Conservation (phyloP, 2,113 vertebrate genomes). For the Boleophthalmus pectinirostris region DNA sequence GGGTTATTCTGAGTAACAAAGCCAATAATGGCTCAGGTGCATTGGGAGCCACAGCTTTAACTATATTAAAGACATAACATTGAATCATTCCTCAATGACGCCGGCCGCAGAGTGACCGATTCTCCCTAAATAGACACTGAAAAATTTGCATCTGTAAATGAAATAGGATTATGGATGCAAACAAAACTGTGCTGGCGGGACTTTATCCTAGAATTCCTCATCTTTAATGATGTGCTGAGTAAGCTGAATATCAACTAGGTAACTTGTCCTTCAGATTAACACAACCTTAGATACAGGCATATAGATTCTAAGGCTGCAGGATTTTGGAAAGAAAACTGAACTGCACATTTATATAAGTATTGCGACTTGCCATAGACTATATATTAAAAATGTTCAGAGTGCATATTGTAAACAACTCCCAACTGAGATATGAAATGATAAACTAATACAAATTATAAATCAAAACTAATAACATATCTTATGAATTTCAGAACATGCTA, state of each 20-base stretch:
- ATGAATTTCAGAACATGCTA: too few relatives aligned
- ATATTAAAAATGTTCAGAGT: too few relatives aligned
- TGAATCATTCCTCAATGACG: not conserved
- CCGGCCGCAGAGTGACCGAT: not conserved
- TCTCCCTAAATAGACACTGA: constrained; percentile 14
- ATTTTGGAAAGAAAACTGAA: too few relatives aligned
- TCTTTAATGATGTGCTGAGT: constrained; percentile 54
- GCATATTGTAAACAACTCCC: too few relatives aligned
- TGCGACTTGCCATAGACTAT: too few relatives aligned
- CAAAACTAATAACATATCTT: too few relatives aligned
- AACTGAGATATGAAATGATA: too few relatives aligned
- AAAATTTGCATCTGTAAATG: constrained; percentile 14
- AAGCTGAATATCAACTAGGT: constrained; percentile 50
- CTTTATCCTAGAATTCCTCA: constrained; percentile 38
- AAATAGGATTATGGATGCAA: constrained; percentile 31
- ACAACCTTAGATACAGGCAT: not conserved
- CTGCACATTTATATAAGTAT: too few relatives aligned
- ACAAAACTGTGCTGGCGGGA: constrained; percentile 29
- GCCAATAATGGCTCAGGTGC: constrained; percentile 58
- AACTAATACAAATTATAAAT: too few relatives aligned
- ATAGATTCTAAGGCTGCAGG: not conserved
- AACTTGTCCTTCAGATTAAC: constrained; percentile 44
- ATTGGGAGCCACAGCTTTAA: constrained; percentile 7
- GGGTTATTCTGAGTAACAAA: constrained; percentile 29
- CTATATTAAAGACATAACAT: constrained; percentile 19